Evolutionary conservation across 2,113 vertebrate species (phyloP).

Genomic region (Fregata magnificens): DNA sequence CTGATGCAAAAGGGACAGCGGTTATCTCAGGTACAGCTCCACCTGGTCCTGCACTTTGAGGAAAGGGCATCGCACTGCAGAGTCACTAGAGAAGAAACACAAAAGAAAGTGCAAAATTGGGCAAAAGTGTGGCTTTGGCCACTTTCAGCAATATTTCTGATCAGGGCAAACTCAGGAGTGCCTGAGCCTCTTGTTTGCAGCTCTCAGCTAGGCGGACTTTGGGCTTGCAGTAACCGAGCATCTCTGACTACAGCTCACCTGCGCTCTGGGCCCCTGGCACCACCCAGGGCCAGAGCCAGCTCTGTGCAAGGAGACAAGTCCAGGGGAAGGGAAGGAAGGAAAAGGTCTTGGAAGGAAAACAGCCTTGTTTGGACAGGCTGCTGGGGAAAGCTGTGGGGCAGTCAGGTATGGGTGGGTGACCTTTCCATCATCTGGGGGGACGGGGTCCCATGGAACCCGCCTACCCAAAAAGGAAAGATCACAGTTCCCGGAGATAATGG

Average conservation of each 20-base stretch:
- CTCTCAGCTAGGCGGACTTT: background rate
- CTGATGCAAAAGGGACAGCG: background rate
- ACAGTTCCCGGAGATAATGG: background rate
- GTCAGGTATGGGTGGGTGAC: conserved; percentile 26
- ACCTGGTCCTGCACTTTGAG: background rate
- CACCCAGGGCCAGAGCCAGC: background rate
- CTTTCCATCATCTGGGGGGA: background rate
- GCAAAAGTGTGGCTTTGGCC: background rate
- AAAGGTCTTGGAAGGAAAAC: conserved; percentile 45
- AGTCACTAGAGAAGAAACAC: background rate
- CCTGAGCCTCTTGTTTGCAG: background rate
- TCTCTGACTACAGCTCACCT: background rate
- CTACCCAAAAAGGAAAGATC: background rate
- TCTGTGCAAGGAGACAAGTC: background rate
- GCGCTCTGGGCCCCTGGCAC: background rate
- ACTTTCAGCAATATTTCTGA: background rate
- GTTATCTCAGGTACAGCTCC: background rate
- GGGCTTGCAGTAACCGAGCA: background rate
- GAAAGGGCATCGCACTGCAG: background rate
- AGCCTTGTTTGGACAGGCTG: conserved; percentile 1
- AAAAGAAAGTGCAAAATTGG: background rate
- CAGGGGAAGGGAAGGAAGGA: background rate
- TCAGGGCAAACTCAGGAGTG: background rate
- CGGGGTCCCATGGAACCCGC: background rate
- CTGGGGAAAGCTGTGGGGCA: background rate